These are phyloP conservation scores for Eupithecia insigniata DNA, from an alignment of 2,888 invertebrate species.

Conservation along the genomic window DNA sequence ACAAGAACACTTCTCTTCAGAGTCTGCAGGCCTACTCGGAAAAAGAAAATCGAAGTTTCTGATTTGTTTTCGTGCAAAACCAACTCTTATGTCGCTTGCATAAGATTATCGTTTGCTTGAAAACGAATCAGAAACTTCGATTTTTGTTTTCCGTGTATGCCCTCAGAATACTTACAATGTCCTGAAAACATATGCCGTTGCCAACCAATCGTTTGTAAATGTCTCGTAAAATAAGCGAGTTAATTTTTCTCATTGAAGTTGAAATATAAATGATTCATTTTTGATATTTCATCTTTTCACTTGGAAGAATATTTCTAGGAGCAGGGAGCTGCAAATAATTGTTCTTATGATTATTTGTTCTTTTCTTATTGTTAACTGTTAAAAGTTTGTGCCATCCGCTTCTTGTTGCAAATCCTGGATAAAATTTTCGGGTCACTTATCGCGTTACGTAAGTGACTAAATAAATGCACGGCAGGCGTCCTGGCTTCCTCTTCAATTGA, in stretches of 20 bases:
- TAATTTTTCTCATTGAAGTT: background rate
- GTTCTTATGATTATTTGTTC: background rate
- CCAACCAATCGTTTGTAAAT: background rate
- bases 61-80: too few relatives aligned
- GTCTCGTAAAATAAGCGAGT: background rate
- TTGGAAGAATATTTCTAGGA: background rate
- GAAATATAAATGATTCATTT: background rate
- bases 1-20: background rate
- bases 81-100: too few relatives aligned
- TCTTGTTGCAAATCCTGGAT: slow-evolving; percentile 9
- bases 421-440: slow-evolving; percentile 12
- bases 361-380: background rate
- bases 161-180: too few relatives aligned
- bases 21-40: too few relatives aligned
- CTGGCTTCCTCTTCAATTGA: slow-evolving; percentile 40
- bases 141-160: too few relatives aligned
- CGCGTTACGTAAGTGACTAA: slow-evolving; percentile 32
- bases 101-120: too few relatives aligned
- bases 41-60: too few relatives aligned
- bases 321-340: background rate
- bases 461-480: slow-evolving; percentile 35
- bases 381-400: background rate
- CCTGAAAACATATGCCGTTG: background rate
- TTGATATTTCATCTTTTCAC: background rate
- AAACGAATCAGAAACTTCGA: too few relatives aligned